A percentile compares a stretch with the other conserved stretches of the same genome.
These are phyloP conservation scores for Cryptus viduatorius DNA, from an alignment of 2,888 invertebrate genomes.

Conservation along the genomic window DNA sequence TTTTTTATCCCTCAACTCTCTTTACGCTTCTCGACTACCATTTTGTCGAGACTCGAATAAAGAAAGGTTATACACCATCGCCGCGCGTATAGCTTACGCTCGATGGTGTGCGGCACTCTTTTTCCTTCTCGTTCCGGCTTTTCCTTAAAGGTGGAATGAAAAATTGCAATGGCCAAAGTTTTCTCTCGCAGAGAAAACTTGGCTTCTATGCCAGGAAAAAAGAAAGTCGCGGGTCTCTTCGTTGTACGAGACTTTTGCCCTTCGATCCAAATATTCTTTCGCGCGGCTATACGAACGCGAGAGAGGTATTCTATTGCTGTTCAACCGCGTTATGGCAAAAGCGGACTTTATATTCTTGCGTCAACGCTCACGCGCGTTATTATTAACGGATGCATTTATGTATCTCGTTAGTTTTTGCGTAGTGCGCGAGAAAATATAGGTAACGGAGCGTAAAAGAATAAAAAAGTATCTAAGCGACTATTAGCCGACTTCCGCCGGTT, in stretches of 20 bases:
- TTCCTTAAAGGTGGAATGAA: conserved; percentile 42
- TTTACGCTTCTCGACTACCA: conserved; percentile 45
- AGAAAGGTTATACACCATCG: conserved; percentile 43
- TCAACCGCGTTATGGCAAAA: too few species aligned
- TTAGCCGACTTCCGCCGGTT: too few species aligned
- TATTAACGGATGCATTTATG: too few species aligned
- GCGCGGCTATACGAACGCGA: neutral
- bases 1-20: conserved; percentile 16
- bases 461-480: too few species aligned
- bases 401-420: too few species aligned
- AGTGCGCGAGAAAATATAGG: too few species aligned
- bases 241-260: conserved; percentile 37
- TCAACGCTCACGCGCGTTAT: too few species aligned
- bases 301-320: too few species aligned
- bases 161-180: conserved; percentile 61
- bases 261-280: conserved; percentile 45
- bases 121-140: neutral
- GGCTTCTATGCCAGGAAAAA: conserved; percentile 23
- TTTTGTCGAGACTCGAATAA: conserved; percentile 61
- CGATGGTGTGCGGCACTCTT: conserved; percentile 5
- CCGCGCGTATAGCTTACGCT: neutral
- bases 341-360: too few species aligned
- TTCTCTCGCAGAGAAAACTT: conserved; percentile 17
- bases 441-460: too few species aligned
- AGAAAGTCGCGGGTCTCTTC: neutral